Evolutionary conservation across 2,888 invertebrate genomes (phyloP), one percentile per base, ranked within the genome.

Genomic region (Isoperla grammatica): DNA sequence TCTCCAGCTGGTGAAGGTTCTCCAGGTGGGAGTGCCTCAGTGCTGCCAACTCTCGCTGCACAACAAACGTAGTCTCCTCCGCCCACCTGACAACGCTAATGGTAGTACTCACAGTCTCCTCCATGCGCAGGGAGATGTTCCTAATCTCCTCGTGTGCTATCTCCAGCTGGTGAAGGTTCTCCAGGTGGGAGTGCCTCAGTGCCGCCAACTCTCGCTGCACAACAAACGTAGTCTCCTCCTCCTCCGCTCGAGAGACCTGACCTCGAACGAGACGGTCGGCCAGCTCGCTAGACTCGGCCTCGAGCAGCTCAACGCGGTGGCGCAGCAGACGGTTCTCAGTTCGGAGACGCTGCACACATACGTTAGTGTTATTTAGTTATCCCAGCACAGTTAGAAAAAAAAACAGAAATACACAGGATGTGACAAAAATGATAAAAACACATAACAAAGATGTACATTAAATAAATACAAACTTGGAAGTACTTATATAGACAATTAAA

Each of bases 301-400:
- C 99, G 57, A 99, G 78, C 65, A 96, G 85, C 71, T 97, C 97
- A 66, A 96, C 95, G 61, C 96, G 81, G 71, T 98, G 96, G 65
- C 95, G 85, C n/a, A 99, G 79, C 57, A 98, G 81, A 65, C 95
- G 87, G 74, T 99, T 99, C 77, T 99, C 99, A 65, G 96, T 94
- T 63, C 97, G 81, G 59, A 95, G 78, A 65, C 87, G 79, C 76
- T 86, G 75, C n/a, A n/a, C n/a, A n/a, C n/a, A n/a, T n/a, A n/a
- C n/a, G n/a, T n/a, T 71, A 69, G 65, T 49, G 35, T 49, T 50
- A n/a, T n/a, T n/a, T n/a, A n/a, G n/a, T n/a, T n/a, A n/a, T n/a
- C n/a, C n/a, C n/a, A n/a, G n/a, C n/a, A 37, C 45, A 22, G 37
- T 13, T 65, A 59, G 67, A 60, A 42, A 45, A 60, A 56, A 42